Base-by-base conservation (phyloP, 2,113 vertebrate species). In the Narcine bancroftii region DNA sequence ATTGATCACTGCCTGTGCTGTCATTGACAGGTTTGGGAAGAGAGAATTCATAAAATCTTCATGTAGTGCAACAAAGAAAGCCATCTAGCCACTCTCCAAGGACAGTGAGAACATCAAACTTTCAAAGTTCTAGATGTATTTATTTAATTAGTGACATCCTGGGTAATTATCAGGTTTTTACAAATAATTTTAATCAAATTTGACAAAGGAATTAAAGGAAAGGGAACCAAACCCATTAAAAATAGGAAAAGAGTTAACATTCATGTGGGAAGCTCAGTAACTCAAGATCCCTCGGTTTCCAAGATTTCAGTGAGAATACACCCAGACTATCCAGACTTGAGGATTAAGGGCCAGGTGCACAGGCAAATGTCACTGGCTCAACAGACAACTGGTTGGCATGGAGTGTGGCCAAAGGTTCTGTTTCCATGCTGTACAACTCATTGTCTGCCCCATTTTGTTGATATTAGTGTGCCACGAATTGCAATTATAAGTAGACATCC, bases 101-200 rank as follows among this genome's bases (percentile, higher is more conserved):
- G 10, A 29, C 24, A 33, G n/a, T 19, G 56, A 26, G 6, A 63
- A 89, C 56, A 42, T 26, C 85, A 24, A 42, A 56, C 36, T 65
- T 89, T 89, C 19, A 89, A 89, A 89, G 56, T 60, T 89, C 24
- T 11, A n/a, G 39, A 24, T 65, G n/a, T 65, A 65, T 89, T 42
- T 63, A 39, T 65, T 89, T 65, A 66, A 89, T 66, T 26, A 36
- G 19, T 6, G 39, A 42, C 60, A 89, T 42, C 36, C 85, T 10
- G 36, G n/a, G 36, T 24, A 42, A 3, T 89, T 65, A 66, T 24
- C 24, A 65, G 21, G 19, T 53, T 24, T 45, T 45, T 42, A 42
- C 39, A 33, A 56, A n/a, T 36, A 42, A 36, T 89, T 6, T 60
- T 63, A 63, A 63, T 89, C 60, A 53, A 36, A 24, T 89, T 89